A percentile compares a stretch with the other conserved stretches of the same genome.
Evolutionary conservation across 2,113 vertebrate genomes (phyloP).

Genomic region (Corythoichthys intestinalis): DNA sequence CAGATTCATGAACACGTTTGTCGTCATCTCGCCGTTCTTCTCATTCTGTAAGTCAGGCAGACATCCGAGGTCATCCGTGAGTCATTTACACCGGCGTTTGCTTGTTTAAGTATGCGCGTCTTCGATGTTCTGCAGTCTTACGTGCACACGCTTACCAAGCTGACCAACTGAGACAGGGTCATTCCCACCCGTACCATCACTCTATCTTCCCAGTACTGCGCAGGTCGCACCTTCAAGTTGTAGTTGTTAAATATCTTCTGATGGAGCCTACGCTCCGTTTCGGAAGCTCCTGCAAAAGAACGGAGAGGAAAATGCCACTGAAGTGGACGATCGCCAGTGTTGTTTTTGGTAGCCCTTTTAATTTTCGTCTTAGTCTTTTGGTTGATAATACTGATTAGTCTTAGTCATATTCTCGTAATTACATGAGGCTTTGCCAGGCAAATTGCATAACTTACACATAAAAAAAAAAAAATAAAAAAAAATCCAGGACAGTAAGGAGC

Average conservation of each 20-base stretch:
- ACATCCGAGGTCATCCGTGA: conserved; percentile 1
- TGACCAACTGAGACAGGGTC: conserved; percentile 84
- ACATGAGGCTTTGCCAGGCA: no score
- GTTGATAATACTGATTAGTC: no score
- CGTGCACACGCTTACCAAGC: conserved; percentile 73
- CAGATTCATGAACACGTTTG: conserved; percentile 86
- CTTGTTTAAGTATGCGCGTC: background rate
- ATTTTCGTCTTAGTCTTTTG: no score
- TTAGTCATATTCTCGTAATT: no score
- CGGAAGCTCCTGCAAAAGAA: conserved; percentile 51
- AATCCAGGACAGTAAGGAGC: no score
- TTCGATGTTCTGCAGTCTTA: no score
- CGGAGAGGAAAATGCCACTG: no score
- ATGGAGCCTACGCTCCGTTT: conserved; percentile 72
- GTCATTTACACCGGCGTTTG: background rate
- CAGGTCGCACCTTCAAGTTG: conserved; percentile 78
- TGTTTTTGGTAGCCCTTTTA: no score
- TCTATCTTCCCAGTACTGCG: conserved; percentile 69
- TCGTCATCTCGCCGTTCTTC: conserved; percentile 85
- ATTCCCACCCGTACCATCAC: conserved; percentile 82
- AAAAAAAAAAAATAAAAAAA: no score
- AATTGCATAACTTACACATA: no score
- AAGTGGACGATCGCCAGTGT: no score
- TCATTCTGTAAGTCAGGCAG: conserved; percentile 71
- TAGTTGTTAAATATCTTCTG: conserved; percentile 78